Conservation (phyloP, 2,797 vertebrate genomes). For the Furcifer pardalis region DNA sequence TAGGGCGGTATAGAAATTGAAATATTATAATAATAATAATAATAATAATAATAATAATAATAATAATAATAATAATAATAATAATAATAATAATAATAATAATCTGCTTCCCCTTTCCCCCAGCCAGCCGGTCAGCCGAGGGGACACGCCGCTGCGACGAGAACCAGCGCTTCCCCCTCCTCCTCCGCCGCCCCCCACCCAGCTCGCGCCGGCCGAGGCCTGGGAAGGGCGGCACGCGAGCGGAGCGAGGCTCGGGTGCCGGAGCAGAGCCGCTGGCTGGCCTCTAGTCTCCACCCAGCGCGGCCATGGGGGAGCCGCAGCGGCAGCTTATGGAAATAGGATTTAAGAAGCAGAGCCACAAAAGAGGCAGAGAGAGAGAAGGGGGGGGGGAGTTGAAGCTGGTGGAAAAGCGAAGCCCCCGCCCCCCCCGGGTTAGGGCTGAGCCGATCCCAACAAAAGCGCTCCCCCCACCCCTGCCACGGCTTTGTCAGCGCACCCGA, state of each 20-base stretch:
- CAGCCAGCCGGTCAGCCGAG: background rate
- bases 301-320: background rate
- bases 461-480: slow-evolving; percentile 69
- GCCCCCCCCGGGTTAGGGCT: slow-evolving; percentile 43
- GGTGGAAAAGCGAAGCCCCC: background rate
- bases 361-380: slow-evolving; percentile 42
- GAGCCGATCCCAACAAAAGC: slow-evolving; percentile 76
- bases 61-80: too few relatives aligned
- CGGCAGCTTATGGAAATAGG: slow-evolving; percentile 48
- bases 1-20: too few relatives aligned
- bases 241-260: slow-evolving; percentile 72
- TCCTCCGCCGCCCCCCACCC: too few relatives aligned
- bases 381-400: background rate
- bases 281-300: slow-evolving; percentile 6
- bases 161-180: too few relatives aligned
- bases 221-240: slow-evolving; percentile 87
- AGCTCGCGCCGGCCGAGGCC: slow-evolving; percentile 22
- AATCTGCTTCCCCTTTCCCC: background rate
- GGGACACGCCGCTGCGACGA: background rate
- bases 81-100: too few relatives aligned
- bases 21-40: too few relatives aligned
- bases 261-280: slow-evolving; percentile 34
- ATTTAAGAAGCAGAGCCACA: slow-evolving; percentile 46
- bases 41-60: too few relatives aligned
- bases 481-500: slow-evolving; percentile 70